Evolutionary conservation across 2,113 vertebrate species (phyloP).

Genomic region (Mesoclemmys tuberculata): DNA sequence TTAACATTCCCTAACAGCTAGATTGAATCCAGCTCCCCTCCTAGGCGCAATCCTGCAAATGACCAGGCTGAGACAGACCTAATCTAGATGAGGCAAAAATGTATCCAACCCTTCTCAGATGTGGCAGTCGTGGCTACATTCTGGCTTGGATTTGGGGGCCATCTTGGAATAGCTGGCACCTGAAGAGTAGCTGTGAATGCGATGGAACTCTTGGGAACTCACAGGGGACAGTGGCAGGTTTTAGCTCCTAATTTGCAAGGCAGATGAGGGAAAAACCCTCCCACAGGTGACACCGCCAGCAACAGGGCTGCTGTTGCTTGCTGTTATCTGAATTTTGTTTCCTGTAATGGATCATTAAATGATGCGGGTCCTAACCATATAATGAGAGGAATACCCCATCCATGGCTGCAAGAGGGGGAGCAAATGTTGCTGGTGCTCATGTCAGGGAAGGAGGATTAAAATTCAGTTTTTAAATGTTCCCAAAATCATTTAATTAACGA

Average conservation of each 20-base stretch:
- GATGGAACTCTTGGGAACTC: background rate
- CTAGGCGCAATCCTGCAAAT: background rate
- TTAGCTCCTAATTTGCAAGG: background rate
- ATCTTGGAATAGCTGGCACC: background rate
- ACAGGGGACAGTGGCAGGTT: background rate
- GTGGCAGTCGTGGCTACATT: background rate
- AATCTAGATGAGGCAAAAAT: background rate
- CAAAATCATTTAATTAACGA: background rate
- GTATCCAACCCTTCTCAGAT: background rate
- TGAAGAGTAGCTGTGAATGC: background rate
- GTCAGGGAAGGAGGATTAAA: background rate
- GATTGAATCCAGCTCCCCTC: background rate
- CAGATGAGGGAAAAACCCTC: background rate
- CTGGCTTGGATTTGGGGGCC: background rate
- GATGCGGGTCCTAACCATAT: no score
- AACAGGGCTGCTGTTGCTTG: background rate
- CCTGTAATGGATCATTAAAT: background rate
- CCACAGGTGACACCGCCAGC: background rate
- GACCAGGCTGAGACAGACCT: background rate
- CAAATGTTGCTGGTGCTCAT: background rate
- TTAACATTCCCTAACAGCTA: background rate
- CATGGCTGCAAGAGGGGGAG: background rate
- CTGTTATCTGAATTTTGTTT: background rate
- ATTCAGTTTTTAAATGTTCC: background rate
- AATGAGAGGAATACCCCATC: no score